These are phyloP conservation scores for Globodera rostochiensis DNA, from an alignment of 1,140 invertebrate genomes.

Conservation along the genomic window DNA sequence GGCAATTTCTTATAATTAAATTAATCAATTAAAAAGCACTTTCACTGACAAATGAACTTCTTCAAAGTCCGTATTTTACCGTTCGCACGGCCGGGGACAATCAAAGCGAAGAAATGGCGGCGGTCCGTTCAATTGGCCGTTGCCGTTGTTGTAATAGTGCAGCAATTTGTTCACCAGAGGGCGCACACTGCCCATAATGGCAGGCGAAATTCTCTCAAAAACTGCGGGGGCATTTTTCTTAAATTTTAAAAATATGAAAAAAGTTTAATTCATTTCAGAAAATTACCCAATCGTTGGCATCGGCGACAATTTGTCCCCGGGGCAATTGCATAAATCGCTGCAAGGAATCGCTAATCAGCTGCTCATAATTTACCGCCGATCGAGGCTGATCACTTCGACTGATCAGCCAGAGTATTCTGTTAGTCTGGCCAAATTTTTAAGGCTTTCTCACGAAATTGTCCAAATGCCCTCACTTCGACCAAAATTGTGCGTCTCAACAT, in stretches of 20 bases:
- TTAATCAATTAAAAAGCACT: too few species aligned
- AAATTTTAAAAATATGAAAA: not conserved
- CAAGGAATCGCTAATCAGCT: not conserved
- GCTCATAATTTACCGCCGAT: not conserved
- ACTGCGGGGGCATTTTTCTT: not conserved
- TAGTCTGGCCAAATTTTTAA: not conserved
- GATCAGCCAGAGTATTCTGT: not conserved
- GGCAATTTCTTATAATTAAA: too few species aligned
- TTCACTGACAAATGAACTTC: too few species aligned
- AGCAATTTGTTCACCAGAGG: not conserved
- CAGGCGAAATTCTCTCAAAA: slow-evolving; percentile 1
- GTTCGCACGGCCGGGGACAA: slow-evolving; percentile 1
- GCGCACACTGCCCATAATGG: not conserved
- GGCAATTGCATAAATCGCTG: not conserved
- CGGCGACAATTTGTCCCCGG: not conserved
- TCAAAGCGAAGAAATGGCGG: not conserved
- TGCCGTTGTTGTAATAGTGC: slow-evolving; percentile 2
- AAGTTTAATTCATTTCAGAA: not conserved
- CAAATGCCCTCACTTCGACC: not conserved
- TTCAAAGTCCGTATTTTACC: not conserved
- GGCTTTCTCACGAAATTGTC: too few species aligned
- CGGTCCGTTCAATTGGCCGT: not conserved
- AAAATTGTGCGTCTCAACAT: not conserved
- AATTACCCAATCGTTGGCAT: not conserved
- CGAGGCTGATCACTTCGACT: not conserved